A percentile compares a stretch with the other conserved stretches of the same genome.
Conservation (phyloP, 2,113 vertebrate species). For the Hyla sarda region DNA sequence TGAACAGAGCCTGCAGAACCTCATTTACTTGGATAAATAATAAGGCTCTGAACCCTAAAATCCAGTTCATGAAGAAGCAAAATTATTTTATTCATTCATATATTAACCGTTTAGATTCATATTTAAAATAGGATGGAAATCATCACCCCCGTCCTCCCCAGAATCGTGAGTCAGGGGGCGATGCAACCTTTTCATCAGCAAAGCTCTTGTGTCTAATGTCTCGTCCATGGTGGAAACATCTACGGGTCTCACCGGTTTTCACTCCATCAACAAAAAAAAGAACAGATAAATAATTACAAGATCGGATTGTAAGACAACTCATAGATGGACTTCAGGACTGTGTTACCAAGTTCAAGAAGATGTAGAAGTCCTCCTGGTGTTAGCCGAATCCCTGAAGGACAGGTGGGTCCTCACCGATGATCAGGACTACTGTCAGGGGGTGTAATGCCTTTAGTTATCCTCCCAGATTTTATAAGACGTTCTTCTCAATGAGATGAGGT, state of each 20-base stretch:
- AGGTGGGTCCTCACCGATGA: neutral
- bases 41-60: neutral
- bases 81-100: slow-evolving; percentile 45
- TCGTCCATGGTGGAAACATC: slow-evolving; percentile 18
- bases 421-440: neutral
- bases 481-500: neutral
- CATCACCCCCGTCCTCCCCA: neutral
- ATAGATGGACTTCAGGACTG: neutral
- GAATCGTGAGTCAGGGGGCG: neutral
- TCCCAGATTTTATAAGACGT: neutral
- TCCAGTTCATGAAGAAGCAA: slow-evolving; percentile 38
- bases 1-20: too few relatives aligned
- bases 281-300: slow-evolving; percentile 21
- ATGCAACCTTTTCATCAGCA: neutral
- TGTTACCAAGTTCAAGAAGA: neutral
- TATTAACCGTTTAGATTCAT: slow-evolving; percentile 28
- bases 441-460: neutral
- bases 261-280: neutral
- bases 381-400: neutral
- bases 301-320: neutral
- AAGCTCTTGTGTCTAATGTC: neutral
- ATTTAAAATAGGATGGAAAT: neutral
- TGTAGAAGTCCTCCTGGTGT: neutral
- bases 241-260: neutral
- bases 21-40: neutral